Evolutionary conservation across 2,797 vertebrate species (phyloP).

Genomic region (Antrozous pallidus): DNA sequence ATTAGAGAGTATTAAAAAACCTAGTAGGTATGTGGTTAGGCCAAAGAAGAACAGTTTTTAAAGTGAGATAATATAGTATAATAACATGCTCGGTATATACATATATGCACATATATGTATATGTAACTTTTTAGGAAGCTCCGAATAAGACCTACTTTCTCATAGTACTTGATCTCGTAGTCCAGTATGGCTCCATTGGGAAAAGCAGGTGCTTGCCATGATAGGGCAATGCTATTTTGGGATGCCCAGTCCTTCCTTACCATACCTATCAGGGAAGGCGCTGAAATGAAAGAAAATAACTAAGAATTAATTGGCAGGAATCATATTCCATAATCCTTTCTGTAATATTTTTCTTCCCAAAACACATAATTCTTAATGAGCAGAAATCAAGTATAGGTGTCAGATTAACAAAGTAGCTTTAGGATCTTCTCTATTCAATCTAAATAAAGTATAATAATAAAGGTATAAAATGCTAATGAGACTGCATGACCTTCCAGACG

Average conservation of each 20-base stretch:
- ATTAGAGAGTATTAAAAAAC: conserved; percentile 13
- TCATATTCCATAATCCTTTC: conserved; percentile 32
- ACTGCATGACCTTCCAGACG: too few species aligned
- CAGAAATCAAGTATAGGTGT: not conserved
- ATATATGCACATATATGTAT: not conserved
- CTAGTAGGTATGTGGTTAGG: not conserved
- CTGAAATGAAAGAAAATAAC: conserved; percentile 87
- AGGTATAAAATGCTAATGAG: too few species aligned
- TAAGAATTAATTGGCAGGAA: conserved; percentile 80
- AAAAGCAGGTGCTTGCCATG: conserved; percentile 94
- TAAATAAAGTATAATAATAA: not conserved
- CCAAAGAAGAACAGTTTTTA: not conserved
- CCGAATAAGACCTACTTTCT: conserved; percentile 90
- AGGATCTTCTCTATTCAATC: not conserved
- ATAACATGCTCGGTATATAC: conserved; percentile 28
- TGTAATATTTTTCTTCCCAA: conserved; percentile 27
- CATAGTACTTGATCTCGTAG: conserved; percentile 98
- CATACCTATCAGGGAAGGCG: conserved; percentile 91
- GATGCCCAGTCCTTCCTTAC: conserved; percentile 98
- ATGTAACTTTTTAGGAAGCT: conserved; percentile 58
- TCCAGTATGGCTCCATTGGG: conserved; percentile 89
- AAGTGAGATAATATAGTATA: conserved; percentile 39
- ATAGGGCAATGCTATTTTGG: conserved; percentile 95
- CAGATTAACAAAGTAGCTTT: not conserved
- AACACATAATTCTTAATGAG: conserved; percentile 18